Base-by-base conservation (phyloP, 2,113 vertebrate genomes). In the Carettochelys insculpta region DNA sequence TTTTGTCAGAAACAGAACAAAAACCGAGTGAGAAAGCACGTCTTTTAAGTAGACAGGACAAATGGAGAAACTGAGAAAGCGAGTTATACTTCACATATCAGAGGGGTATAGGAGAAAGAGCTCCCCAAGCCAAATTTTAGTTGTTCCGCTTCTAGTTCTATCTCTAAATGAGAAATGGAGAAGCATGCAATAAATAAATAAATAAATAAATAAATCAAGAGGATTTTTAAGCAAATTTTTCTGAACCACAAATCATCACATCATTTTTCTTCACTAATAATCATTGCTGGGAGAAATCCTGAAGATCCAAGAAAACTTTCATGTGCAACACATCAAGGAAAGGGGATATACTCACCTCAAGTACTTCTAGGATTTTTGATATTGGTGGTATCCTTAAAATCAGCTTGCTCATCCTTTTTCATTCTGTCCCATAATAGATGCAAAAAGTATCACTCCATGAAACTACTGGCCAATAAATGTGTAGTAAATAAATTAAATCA, bases 81-180 rank as follows among this genome's bases (percentile, higher is more conserved):
- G 17, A 68, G 17, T n/a, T 38, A 17, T 38, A 68, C 17, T 68
- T 38, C 8, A 38, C n/a, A n/a, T n/a, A n/a, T n/a, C n/a, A n/a
- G n/a, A n/a, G n/a, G n/a, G n/a, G n/a, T n/a, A 51, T 3, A 14
- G 3, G 0, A 38, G 24, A 77, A 71, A n/a, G 6, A 14, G 2
- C 19, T 47, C 51, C 16, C 7, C 73, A 7, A 2, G 3, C 19
- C 41, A 9, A 6, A 0, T 25, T 84, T 48, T 47, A 47, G 24
- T 10, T 10, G 50, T 90, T 25, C 43, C 61, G 27, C 34, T 76
- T 71, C 51, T 56, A 45, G 16, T 48, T 79, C 47, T 41, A 6
- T 27, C 80, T 4, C 5, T 34, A 13, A 13, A 3, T 0, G 38
- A 20, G 19, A 76, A 78, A 16, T 2, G 4, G n/a, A 73, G 47